Conservation (phyloP, 2,888 invertebrate species). For the Xestia rhomboidea region DNA sequence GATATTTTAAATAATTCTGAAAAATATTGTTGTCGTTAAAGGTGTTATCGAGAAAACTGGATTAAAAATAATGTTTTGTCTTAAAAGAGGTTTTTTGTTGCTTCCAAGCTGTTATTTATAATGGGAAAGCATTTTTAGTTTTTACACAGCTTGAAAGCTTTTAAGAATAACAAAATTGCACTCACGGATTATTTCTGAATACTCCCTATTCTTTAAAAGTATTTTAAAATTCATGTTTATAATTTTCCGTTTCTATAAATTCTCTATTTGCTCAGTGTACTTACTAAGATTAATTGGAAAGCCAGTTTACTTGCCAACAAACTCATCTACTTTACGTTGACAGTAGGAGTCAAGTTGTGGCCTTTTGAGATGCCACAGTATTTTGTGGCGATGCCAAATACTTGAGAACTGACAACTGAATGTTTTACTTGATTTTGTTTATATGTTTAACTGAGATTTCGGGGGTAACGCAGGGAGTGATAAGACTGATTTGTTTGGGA, state of each 20-base stretch:
- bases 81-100: background rate
- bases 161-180: background rate
- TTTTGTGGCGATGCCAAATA: slow-evolving; percentile 31
- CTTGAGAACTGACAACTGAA: slow-evolving; percentile 6
- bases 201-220: background rate
- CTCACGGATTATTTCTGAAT: background rate
- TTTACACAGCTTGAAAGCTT: background rate
- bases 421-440: background rate
- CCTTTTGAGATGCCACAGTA: slow-evolving; percentile 17
- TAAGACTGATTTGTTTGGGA: background rate
- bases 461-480: background rate
- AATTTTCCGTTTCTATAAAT: background rate
- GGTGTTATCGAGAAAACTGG: background rate
- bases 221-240: background rate
- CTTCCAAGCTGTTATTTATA: background rate
- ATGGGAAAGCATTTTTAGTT: background rate
- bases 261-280: background rate
- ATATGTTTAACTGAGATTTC: background rate
- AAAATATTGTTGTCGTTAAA: background rate
- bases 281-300: slow-evolving; percentile 35
- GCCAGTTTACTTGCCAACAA: slow-evolving; percentile 39
- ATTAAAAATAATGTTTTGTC: background rate
- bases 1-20: background rate
- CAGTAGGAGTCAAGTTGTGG: slow-evolving; percentile 16
- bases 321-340: slow-evolving; percentile 27